Evolutionary conservation across 2,113 vertebrate species (phyloP).

Genomic region (Syngnathoides biaculeatus): DNA sequence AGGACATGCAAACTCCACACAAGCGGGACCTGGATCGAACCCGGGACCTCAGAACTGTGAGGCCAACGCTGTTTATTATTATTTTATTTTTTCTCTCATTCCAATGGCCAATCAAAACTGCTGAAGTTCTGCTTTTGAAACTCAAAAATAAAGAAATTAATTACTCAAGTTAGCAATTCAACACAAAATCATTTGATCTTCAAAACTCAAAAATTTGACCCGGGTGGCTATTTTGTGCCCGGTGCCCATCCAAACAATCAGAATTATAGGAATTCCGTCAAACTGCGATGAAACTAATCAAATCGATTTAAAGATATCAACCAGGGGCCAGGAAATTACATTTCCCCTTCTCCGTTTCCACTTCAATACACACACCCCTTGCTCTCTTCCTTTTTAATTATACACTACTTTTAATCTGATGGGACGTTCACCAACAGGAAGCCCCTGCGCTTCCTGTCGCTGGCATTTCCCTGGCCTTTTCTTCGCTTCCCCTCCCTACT

Average conservation of each 20-base stretch:
- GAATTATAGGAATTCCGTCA: neutral
- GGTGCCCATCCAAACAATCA: neutral
- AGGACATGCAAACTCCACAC: too few relatives aligned
- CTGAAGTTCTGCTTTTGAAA: too few relatives aligned
- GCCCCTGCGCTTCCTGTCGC: constrained; percentile 48
- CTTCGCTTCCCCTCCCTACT: neutral
- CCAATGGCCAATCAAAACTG: too few relatives aligned
- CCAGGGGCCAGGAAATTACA: neutral
- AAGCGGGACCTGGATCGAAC: too few relatives aligned
- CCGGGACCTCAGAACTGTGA: too few relatives aligned
- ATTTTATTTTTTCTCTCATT: too few relatives aligned
- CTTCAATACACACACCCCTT: constrained; percentile 8
- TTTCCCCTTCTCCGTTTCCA: neutral
- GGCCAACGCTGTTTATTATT: too few relatives aligned
- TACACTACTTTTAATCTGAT: constrained; percentile 49
- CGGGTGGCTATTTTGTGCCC: neutral
- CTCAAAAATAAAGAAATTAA: too few relatives aligned
- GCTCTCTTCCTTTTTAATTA: constrained; percentile 52
- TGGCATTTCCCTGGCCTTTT: constrained; percentile 70
- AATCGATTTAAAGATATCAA: neutral
- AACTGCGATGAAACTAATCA: neutral
- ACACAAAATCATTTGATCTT: too few relatives aligned
- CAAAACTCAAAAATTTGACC: too few relatives aligned
- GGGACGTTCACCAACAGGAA: constrained; percentile 71
- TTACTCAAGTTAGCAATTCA: too few relatives aligned